These are phyloP conservation scores for Bibio marci DNA, from an alignment of 2,888 invertebrate genomes.

Conservation along the genomic window DNA sequence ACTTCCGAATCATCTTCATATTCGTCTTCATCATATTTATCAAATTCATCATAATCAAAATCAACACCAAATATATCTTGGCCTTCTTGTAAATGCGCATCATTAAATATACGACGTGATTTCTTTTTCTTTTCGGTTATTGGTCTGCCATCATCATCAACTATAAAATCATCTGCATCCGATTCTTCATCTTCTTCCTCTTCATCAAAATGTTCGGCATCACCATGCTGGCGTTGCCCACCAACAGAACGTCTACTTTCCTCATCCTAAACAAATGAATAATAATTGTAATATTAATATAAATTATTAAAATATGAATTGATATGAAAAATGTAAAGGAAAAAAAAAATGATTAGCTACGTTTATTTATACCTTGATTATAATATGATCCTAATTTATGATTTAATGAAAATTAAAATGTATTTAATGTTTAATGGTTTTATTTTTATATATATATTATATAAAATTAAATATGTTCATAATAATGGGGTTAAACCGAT, in stretches of 20 bases:
- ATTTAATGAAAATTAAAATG: too few species aligned
- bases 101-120: conserved; percentile 65
- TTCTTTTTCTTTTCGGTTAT: conserved; percentile 67
- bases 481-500: too few species aligned
- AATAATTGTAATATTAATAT: too few species aligned
- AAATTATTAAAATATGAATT: too few species aligned
- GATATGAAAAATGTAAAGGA: too few species aligned
- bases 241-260: conserved; percentile 43
- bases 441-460: too few species aligned
- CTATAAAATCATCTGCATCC: conserved; percentile 92
- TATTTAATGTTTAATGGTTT: too few species aligned
- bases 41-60: conserved; percentile 85
- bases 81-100: conserved; percentile 88
- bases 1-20: conserved; percentile 67
- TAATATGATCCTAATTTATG: too few species aligned
- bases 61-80: conserved; percentile 99
- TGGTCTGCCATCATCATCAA: conserved; percentile 85
- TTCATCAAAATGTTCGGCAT: conserved; percentile 53
- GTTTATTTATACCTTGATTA: too few species aligned
- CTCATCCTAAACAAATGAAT: conserved; percentile 41
- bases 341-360: too few species aligned
- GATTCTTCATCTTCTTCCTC: conserved; percentile 68
- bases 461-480: too few species aligned
- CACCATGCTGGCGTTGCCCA: conserved; percentile 46
- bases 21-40: conserved; percentile 69